Evolutionary conservation across 2,113 vertebrate species (phyloP).

Genomic region (Coryphaenoides rupestris): DNA sequence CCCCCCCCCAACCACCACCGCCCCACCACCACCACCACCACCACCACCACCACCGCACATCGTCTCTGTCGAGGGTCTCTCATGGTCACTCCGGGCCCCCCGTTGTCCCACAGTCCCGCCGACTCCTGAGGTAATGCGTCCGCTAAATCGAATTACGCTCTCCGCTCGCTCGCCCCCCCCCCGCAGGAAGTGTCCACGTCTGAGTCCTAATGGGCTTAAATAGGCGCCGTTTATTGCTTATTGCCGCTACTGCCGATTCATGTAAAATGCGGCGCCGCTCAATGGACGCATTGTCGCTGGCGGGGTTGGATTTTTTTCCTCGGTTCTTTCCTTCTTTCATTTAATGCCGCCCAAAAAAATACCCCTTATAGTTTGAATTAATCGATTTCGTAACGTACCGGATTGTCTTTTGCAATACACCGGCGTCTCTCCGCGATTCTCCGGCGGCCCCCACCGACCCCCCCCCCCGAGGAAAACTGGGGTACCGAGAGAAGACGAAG

Average conservation of each 20-base stretch:
- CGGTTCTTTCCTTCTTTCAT: too few species aligned
- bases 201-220: constrained; percentile 58
- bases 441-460: too few species aligned
- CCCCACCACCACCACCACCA: constrained; percentile 2
- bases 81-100: constrained; percentile 46
- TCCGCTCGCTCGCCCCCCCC: too few species aligned
- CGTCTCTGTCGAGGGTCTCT: constrained; percentile 35
- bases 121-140: constrained; percentile 56
- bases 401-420: too few species aligned
- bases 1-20: constrained; percentile 24
- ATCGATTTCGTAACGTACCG: too few species aligned
- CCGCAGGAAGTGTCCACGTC: constrained; percentile 53
- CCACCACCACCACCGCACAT: constrained; percentile 19
- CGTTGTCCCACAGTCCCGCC: constrained; percentile 55
- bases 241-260: constrained; percentile 48
- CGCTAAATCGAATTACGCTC: constrained; percentile 62
- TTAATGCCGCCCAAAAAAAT: too few species aligned
- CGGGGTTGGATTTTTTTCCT: too few species aligned
- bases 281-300: neutral
- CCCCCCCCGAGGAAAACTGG: too few species aligned
- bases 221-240: constrained; percentile 40
- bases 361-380: too few species aligned
- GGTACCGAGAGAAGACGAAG: too few species aligned
- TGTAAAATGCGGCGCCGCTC: neutral
- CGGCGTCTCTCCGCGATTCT: too few species aligned